These are phyloP conservation scores for Shargacucullia verbasci DNA, from an alignment of 2,888 invertebrate species.

Conservation along the genomic window DNA sequence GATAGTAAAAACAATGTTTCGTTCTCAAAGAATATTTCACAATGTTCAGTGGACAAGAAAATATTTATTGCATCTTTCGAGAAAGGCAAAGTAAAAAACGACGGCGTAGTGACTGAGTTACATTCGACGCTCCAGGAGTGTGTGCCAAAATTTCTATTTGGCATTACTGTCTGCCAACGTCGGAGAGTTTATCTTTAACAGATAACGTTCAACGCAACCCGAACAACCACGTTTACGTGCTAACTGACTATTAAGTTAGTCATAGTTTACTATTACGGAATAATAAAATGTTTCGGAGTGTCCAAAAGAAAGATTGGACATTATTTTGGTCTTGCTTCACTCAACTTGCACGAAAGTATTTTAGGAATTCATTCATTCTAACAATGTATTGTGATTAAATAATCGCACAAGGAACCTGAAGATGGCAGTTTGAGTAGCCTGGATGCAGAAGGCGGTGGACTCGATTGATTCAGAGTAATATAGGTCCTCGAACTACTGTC, in stretches of 20 bases:
- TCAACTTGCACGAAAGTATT: conserved; percentile 17
- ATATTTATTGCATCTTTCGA: conserved; percentile 29
- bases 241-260: conserved; percentile 36
- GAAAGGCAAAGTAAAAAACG: conserved; percentile 31
- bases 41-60: conserved; percentile 32
- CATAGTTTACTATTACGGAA: conserved; percentile 35
- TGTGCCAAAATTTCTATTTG: conserved; percentile 50
- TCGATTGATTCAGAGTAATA: no score
- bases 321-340: conserved; percentile 20
- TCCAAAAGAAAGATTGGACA: conserved; percentile 38
- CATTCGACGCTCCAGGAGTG: conserved; percentile 27
- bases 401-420: no score
- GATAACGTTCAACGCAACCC: conserved; percentile 33
- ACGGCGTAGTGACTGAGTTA: conserved; percentile 13
- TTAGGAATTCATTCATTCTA: conserved; percentile 17
- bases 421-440: no score
- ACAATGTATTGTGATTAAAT: not conserved
- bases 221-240: conserved; percentile 30
- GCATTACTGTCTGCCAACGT: conserved; percentile 26
- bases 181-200: conserved; percentile 39
- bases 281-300: conserved; percentile 14
- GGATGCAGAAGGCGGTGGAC: no score
- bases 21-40: conserved; percentile 30
- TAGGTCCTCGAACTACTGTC: no score
- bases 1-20: conserved; percentile 40